Conservation (phyloP, 2,888 invertebrate species). For the Dynastes hyllus region DNA sequence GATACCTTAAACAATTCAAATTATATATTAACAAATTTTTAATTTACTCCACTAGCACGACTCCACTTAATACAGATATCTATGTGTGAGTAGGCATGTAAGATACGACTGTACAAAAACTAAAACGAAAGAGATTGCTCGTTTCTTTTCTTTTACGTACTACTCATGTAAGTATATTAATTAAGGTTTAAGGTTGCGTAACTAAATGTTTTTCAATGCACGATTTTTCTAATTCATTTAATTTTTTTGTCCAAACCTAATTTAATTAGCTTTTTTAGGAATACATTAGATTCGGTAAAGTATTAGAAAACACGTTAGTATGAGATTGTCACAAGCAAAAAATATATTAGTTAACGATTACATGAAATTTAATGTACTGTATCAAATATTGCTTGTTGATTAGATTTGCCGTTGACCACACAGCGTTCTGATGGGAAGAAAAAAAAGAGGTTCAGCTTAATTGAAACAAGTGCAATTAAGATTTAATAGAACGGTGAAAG, state of each 20-base stretch:
- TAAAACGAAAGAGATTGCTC: neutral
- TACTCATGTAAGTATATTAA: neutral
- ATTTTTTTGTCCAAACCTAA: neutral
- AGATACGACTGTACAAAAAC: neutral
- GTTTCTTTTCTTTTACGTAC: neutral
- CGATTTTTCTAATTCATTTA: neutral
- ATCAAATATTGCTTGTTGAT: constrained; percentile 16
- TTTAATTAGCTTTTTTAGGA: constrained; percentile 5
- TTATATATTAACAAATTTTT: no score
- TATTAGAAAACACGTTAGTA: neutral
- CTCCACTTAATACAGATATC: neutral
- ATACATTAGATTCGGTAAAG: neutral
- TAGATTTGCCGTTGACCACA: constrained; percentile 14
- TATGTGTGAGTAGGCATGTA: constrained; percentile 1
- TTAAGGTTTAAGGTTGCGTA: constrained; percentile 2
- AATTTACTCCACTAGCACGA: neutral
- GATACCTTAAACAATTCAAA: no score
- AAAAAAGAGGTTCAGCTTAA: constrained; percentile 2
- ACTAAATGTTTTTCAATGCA: neutral
- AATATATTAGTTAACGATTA: constrained; percentile 25
- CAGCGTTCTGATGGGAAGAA: neutral
- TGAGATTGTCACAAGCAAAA: neutral
- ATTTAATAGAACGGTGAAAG: constrained; percentile 15
- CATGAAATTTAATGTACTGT: constrained; percentile 7
- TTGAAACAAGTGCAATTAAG: constrained; percentile 4